Conservation (phyloP, 2,113 vertebrate genomes). For the Prunella himalayana region DNA sequence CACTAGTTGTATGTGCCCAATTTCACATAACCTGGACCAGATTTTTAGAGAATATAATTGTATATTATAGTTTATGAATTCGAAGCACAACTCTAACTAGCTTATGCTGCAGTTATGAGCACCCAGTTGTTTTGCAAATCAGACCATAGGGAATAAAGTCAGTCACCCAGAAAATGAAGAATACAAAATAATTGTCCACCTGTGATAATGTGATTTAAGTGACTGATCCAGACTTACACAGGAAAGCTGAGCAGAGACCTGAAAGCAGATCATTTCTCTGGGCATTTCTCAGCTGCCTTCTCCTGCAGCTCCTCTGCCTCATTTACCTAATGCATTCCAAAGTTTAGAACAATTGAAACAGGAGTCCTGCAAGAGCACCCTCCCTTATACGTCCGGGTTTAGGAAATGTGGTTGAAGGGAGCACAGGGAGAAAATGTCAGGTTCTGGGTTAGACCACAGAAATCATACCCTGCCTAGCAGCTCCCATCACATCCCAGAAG, state of each 20-base stretch:
- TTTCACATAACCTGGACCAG: background rate
- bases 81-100: background rate
- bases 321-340: background rate
- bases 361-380: background rate
- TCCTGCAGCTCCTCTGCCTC: background rate
- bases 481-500: background rate
- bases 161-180: conserved; percentile 36
- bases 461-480: background rate
- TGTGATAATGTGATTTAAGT: background rate
- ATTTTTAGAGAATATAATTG: background rate
- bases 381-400: background rate
- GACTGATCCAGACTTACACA: background rate
- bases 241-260: background rate
- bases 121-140: background rate
- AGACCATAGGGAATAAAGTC: background rate
- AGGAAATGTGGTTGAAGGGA: background rate
- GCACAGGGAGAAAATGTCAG: background rate
- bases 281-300: background rate
- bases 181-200: background rate
- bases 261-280: background rate
- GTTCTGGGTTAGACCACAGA: rapidly evolving
- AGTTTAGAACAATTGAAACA: background rate
- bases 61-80: background rate
- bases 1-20: background rate
- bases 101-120: background rate